Evolutionary conservation across 2,797 vertebrate genomes (phyloP), one percentile per base, ranked within the genome.

Genomic region (Rhinoraja longicauda): DNA sequence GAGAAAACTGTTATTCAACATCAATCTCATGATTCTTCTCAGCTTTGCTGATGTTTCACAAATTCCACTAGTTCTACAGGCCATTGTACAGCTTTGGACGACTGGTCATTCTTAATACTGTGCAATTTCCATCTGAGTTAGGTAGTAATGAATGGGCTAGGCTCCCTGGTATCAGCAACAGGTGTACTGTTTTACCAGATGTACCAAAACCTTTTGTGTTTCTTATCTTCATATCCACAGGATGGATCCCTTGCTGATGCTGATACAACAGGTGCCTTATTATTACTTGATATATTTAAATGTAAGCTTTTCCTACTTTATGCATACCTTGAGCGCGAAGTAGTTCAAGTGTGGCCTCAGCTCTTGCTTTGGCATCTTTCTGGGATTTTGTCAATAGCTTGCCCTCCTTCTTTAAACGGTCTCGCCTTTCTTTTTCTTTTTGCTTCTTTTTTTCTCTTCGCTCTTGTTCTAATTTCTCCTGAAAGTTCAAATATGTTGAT

Each of bases 361-460:
- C 98, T 93, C 99, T 96, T 77, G 98, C 98, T 93, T 97, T 96
- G 39, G 98, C 97, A 94, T 99, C 98, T 94, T 95, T 97, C 95
- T 99, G 98, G 45, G 98, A 0, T 94, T 98, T 99, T 15, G 99
- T 99, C 95, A 99, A 95, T 90, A 98, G 97, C 81, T 99, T 99
- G 62, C 99, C 98, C 94, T 98, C 98, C 94, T 99, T 99, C 96
- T 99, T 99, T 94, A 99, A 96, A 0, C 98, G 97, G 94, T 99
- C 98, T 94, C 98, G 99, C 93, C 98, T 97, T 95, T 99, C 99
- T 94, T 99, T 99, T 94, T 99, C 99, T 95, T 99, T 99, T 95
- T 98, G 99, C 93, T 99, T 99, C 95, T 97, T 99, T 94, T 98
- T 99, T 96, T 99, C 98, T 94, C 97, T 98, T 29, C 98, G 96